Evolutionary conservation across 2,113 vertebrate genomes (phyloP).

Genomic region (Scytalopus superciliaris): DNA sequence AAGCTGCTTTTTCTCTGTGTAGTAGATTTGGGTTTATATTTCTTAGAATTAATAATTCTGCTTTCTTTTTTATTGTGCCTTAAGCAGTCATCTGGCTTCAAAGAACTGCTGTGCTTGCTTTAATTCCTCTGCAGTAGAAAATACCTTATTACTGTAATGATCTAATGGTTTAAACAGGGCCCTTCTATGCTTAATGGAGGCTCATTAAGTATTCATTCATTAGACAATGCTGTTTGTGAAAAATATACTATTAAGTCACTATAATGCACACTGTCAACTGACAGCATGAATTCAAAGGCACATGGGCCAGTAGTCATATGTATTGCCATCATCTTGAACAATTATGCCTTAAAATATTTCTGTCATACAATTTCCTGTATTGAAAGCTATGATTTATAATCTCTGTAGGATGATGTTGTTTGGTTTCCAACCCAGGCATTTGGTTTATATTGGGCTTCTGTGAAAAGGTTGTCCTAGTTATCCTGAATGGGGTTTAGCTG

Average conservation of each 20-base stretch:
- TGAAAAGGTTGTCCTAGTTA: background rate
- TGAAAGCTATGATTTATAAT: background rate
- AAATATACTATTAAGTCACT: background rate
- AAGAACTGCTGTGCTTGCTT: conserved; percentile 30
- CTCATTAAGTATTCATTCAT: conserved; percentile 31
- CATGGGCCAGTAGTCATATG: background rate
- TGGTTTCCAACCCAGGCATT: background rate
- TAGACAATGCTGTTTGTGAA: background rate
- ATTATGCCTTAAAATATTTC: background rate
- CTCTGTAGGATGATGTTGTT: background rate
- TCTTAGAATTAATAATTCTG: conserved; percentile 29
- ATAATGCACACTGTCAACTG: background rate
- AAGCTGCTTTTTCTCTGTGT: background rate
- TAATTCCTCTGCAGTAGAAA: conserved; percentile 30
- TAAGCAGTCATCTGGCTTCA: conserved; percentile 38
- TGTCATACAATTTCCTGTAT: background rate
- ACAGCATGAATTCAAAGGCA: background rate
- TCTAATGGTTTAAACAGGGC: conserved; percentile 24
- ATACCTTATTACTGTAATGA: conserved; percentile 53
- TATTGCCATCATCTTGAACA: background rate
- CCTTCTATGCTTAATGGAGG: conserved; percentile 4
- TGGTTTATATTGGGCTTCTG: background rate
- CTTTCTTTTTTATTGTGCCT: conserved; percentile 8
- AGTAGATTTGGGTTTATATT: background rate
- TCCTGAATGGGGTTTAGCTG: background rate